Conservation (phyloP, 2,888 invertebrate genomes). For the Vannuccia rotundouncinata region DNA sequence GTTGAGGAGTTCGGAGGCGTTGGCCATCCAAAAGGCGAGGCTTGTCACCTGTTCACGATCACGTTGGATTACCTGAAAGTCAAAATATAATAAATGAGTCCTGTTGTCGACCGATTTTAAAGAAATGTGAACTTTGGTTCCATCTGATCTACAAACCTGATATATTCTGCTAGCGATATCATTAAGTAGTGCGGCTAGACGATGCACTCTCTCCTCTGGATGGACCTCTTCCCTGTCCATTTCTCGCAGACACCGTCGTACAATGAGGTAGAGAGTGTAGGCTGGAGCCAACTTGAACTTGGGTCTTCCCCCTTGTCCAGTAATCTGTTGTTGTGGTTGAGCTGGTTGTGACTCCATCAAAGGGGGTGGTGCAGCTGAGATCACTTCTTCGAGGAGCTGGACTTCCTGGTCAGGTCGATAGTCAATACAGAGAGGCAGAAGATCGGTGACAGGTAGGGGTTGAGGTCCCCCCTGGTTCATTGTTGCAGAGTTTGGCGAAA, state of each 20-base stretch:
- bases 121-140: not conserved
- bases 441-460: conserved; percentile 74
- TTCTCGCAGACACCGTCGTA: conserved; percentile 83
- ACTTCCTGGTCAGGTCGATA: not conserved
- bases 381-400: not conserved
- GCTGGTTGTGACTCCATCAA: not conserved
- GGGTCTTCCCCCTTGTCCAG: not conserved
- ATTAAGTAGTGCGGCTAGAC: conserved; percentile 72
- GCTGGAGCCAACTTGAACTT: conserved; percentile 87
- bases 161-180: conserved; percentile 64
- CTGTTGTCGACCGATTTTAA: not conserved
- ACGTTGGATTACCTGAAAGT: conserved; percentile 24
- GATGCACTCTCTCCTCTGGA: conserved; percentile 82
- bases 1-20: conserved; percentile 87
- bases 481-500: no score
- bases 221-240: conserved; percentile 85
- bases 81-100: not conserved
- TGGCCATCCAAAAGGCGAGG: conserved; percentile 76
- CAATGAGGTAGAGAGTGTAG: conserved; percentile 87
- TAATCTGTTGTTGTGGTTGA: not conserved
- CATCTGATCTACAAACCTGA: not conserved
- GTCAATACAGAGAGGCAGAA: not conserved
- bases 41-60: conserved; percentile 49
- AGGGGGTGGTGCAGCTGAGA: not conserved
- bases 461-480: no score